Percentiles rank a stretch among this genome's conserved stretches.
phyloP scores from a whole-genome alignment of 2,113 vertebrate species.

The Catharus bicknelli region DNA sequence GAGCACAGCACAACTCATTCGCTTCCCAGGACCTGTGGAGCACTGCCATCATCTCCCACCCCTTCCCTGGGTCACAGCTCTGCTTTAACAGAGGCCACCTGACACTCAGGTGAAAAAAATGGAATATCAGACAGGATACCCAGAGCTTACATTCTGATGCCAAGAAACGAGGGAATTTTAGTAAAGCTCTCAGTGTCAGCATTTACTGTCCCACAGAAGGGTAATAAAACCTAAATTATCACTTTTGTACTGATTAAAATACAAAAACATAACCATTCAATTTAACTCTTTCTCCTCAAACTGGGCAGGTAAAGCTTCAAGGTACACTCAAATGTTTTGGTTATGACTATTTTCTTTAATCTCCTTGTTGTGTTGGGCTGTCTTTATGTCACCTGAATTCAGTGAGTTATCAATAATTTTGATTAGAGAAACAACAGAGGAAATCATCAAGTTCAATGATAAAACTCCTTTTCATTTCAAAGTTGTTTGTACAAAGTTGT shows the following conservation, averaged over 20 bases:
- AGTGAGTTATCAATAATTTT: neutral
- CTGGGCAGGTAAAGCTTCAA: neutral
- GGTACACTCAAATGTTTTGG: neutral
- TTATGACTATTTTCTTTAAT: neutral
- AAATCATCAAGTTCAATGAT: neutral
- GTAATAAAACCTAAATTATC: neutral
- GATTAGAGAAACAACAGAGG: neutral
- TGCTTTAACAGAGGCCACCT: neutral
- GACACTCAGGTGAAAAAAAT: accelerated
- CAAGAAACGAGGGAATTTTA: neutral
- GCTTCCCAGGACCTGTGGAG: accelerated
- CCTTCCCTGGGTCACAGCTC: neutral
- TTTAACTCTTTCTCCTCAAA: neutral
- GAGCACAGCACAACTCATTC: accelerated
- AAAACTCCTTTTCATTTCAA: neutral
- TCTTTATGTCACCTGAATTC: neutral
- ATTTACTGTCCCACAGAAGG: neutral
- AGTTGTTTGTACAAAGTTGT: neutral
- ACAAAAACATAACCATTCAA: neutral
- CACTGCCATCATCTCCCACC: accelerated
- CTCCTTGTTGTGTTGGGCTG: neutral
- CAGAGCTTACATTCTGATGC: neutral
- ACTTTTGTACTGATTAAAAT: neutral
- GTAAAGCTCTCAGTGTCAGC: neutral
- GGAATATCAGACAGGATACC: accelerated